A percentile compares a stretch with the other conserved stretches of the same genome.
Conservation (phyloP, 1,140 invertebrate genomes). For the Drosophila sechellia region DNA sequence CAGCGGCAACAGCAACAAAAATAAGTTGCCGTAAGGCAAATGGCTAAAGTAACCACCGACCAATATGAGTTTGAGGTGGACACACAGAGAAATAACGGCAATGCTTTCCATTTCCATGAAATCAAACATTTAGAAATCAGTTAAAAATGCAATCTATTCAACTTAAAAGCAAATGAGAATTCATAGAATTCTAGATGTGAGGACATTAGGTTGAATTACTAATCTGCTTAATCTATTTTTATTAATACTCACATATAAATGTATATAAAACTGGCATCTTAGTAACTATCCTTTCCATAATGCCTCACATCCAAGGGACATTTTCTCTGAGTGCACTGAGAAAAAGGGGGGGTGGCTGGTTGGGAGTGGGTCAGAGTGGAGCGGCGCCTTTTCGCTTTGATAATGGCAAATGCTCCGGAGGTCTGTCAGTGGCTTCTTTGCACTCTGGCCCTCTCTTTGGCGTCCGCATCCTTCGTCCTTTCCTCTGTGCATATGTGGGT, state of each 20-base stretch:
- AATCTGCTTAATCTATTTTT: too few relatives aligned
- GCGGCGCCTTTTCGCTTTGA: conserved; percentile 73
- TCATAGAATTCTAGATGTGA: too few relatives aligned
- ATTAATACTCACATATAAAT: too few relatives aligned
- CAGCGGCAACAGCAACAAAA: conserved; percentile 29
- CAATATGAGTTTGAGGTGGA: conserved; percentile 71
- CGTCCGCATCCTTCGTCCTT: background rate
- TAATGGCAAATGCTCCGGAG: conserved; percentile 71
- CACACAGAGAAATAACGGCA: conserved; percentile 1
- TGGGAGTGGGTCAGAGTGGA: conserved; percentile 18
- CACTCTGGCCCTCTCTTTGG: conserved; percentile 3
- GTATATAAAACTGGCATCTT: too few relatives aligned
- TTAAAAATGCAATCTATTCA: too few relatives aligned
- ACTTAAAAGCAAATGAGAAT: too few relatives aligned
- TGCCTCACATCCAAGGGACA: too few relatives aligned
- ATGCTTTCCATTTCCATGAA: too few relatives aligned
- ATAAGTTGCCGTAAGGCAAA: conserved; percentile 71
- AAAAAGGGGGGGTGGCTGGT: background rate
- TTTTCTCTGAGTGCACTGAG: background rate
- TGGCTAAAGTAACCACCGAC: conserved; percentile 77
- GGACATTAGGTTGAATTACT: too few relatives aligned
- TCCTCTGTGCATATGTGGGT: conserved; percentile 24
- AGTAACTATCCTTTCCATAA: too few relatives aligned
- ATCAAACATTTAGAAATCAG: too few relatives aligned
- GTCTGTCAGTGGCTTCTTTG: conserved; percentile 59